Conservation (phyloP, 2,113 vertebrate genomes). For the Apus apus region DNA sequence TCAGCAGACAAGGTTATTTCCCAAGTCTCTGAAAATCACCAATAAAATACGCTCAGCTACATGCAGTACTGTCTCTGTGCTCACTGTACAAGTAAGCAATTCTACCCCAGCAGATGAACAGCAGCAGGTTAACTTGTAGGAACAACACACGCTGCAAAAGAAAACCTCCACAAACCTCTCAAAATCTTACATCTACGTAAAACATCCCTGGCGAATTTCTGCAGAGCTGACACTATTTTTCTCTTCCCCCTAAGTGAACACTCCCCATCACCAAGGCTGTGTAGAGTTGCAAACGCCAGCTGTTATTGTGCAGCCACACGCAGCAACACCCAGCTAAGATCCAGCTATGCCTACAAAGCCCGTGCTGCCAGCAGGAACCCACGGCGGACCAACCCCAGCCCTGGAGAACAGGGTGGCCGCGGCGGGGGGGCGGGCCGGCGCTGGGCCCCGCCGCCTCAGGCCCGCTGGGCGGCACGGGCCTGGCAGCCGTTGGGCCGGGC, state of each 20-base stretch:
- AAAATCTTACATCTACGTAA: background rate
- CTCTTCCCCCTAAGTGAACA: background rate
- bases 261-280: background rate
- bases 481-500: too few relatives aligned
- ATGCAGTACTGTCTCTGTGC: background rate
- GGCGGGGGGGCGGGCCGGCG: too few relatives aligned
- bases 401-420: too few relatives aligned
- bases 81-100: background rate
- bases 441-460: background rate
- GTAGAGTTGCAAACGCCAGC: background rate
- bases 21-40: background rate
- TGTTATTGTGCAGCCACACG: background rate
- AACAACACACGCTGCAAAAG: background rate
- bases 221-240: fast-evolving
- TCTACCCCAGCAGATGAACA: background rate
- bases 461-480: background rate
- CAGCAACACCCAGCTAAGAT: background rate
- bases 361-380: background rate
- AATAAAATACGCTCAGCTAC: background rate
- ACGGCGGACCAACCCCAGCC: background rate
- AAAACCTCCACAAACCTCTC: background rate
- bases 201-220: background rate
- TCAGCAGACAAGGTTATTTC: background rate
- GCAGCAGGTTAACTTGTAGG: background rate
- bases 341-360: background rate